These are phyloP conservation scores for Microplitis manilae DNA, from an alignment of 2,888 invertebrate species.

Conservation along the genomic window DNA sequence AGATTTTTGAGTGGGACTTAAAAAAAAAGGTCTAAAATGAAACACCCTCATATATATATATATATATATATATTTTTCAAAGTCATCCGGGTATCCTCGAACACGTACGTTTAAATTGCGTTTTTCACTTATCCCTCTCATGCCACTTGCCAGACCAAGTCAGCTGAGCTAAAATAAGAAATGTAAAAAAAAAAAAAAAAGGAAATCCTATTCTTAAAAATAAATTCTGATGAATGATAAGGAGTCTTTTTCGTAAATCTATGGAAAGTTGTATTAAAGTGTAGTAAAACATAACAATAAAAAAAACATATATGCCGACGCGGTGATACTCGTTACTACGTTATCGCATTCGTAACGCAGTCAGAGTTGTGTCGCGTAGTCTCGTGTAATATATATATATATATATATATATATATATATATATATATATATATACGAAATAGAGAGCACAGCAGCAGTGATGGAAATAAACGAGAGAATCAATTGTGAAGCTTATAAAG, in stretches of 20 bases:
- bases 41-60: too few species aligned
- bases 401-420: too few species aligned
- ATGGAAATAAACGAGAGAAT: not conserved
- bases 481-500: constrained; percentile 6
- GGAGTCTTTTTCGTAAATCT: not conserved
- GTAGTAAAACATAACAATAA: not conserved
- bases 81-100: not conserved
- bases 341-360: not conserved
- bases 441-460: not conserved
- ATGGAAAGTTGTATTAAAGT: not conserved
- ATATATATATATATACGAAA: not conserved
- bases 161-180: too few species aligned
- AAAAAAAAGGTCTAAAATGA: too few species aligned
- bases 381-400: not conserved
- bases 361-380: not conserved
- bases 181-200: not conserved
- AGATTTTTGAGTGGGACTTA: too few species aligned
- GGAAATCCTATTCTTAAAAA: not conserved
- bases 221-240: not conserved
- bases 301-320: not conserved
- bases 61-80: too few species aligned
- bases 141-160: too few species aligned
- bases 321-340: not conserved
- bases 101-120: not conserved
- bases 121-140: not conserved